These are phyloP conservation scores for Liopterus haemorrhoidalis DNA, from an alignment of 2,888 invertebrate genomes.

Conservation along the genomic window DNA sequence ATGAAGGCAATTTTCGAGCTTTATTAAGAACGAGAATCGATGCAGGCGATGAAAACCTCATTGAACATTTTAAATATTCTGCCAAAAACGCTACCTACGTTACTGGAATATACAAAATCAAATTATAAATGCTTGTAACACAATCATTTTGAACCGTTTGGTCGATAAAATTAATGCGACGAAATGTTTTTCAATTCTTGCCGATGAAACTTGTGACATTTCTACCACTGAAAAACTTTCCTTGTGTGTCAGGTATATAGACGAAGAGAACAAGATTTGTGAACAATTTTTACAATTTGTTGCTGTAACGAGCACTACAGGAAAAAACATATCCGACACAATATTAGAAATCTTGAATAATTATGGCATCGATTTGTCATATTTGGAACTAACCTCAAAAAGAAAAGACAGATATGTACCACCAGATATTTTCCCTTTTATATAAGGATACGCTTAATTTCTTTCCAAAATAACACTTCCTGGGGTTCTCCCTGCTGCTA, in stretches of 20 bases:
- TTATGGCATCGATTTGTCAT: conserved; percentile 25
- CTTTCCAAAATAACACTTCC: too few species aligned
- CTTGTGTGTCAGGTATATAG: conserved; percentile 31
- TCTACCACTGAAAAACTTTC: conserved; percentile 34
- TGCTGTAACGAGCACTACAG: conserved; percentile 27
- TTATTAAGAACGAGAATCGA: conserved; percentile 8
- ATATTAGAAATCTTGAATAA: conserved; percentile 21
- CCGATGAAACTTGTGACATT: conserved; percentile 36
- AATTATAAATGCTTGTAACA: conserved; percentile 10
- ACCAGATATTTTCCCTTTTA: too few species aligned
- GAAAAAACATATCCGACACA: conserved; percentile 25
- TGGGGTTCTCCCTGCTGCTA: too few species aligned
- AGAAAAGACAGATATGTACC: too few species aligned
- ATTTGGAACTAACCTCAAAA: too few species aligned
- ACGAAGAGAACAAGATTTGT: conserved; percentile 16
- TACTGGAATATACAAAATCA: conserved; percentile 14
- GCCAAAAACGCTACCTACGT: conserved; percentile 9
- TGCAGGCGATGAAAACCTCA: conserved; percentile 7
- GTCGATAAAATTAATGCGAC: conserved; percentile 32
- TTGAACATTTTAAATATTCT: conserved; percentile 6
- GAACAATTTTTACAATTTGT: conserved; percentile 33
- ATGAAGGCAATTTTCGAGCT: conserved; percentile 14
- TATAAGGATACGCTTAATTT: too few species aligned
- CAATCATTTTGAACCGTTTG: conserved; percentile 24
- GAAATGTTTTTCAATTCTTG: conserved; percentile 34